Evolutionary conservation across 1,140 invertebrate species (phyloP).

Genomic region (Maniola jurtina): DNA sequence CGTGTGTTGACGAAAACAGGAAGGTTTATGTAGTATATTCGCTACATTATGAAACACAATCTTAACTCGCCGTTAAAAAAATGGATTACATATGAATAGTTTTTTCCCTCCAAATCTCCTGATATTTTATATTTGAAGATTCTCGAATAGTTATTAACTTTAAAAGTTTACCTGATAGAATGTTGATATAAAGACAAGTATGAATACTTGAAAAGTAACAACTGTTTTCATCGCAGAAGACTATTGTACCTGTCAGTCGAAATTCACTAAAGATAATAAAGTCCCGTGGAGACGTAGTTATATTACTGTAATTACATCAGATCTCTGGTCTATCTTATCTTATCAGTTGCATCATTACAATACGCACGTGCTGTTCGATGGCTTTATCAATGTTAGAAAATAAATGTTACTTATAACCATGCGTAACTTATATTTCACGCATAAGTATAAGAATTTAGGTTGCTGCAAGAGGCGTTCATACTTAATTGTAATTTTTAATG

Average conservation of each 20-base stretch:
- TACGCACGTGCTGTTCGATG: slow-evolving; percentile 23
- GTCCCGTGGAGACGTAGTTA: slow-evolving; percentile 21
- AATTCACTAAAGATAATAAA: slow-evolving; percentile 16
- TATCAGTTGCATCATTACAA: slow-evolving; percentile 17
- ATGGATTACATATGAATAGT: no score
- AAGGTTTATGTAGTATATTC: no score
- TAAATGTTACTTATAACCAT: slow-evolving; percentile 10
- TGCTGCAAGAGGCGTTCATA: not conserved
- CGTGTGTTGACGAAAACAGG: no score
- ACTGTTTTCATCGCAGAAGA: slow-evolving; percentile 17
- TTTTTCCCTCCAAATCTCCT: not conserved
- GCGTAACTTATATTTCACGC: not conserved
- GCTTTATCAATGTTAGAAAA: not conserved
- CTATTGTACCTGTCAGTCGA: slow-evolving; percentile 12
- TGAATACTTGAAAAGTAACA: slow-evolving; percentile 14
- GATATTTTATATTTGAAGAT: not conserved
- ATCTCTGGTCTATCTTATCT: slow-evolving; percentile 25
- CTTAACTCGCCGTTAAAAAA: no score
- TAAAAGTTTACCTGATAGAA: slow-evolving; percentile 1
- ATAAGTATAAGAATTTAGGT: not conserved
- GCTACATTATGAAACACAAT: no score
- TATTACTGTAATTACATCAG: slow-evolving; percentile 33
- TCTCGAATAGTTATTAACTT: not conserved
- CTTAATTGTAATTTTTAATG: not conserved
- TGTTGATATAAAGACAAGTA: not conserved